Conservation (phyloP, 2,113 vertebrate genomes). For the Macrotus californicus region DNA sequence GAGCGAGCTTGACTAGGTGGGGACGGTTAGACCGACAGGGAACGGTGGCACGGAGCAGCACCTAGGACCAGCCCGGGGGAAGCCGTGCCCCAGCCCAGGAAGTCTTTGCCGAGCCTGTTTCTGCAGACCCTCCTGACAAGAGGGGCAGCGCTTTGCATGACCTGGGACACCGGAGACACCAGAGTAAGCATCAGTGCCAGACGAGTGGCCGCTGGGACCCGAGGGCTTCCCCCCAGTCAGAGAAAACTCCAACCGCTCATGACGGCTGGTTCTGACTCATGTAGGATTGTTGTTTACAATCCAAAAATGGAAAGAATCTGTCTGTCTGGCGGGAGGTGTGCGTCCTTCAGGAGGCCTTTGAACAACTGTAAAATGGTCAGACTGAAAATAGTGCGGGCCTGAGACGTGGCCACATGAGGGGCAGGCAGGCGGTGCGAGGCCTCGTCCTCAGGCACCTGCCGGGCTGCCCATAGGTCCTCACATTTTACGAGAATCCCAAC, state of each 20-base stretch:
- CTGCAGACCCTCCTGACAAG: background rate
- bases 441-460: fast-evolving
- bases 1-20: fast-evolving
- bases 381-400: background rate
- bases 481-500: background rate
- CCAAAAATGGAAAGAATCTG: background rate
- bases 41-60: fast-evolving
- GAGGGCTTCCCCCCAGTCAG: fast-evolving
- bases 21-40: background rate
- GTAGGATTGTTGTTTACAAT: fast-evolving
- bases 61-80: fast-evolving
- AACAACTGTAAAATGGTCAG: background rate
- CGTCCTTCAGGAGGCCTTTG: background rate
- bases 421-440: fast-evolving
- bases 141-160: background rate
- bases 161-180: fast-evolving
- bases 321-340: fast-evolving
- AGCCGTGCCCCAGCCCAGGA: fast-evolving
- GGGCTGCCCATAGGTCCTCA: fast-evolving
- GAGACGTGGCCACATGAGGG: fast-evolving
- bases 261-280: too few species aligned
- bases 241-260: fast-evolving
- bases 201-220: fast-evolving
- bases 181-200: fast-evolving
- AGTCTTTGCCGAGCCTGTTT: too few species aligned